These are phyloP conservation scores for Trichomalopsis sarcophagae DNA, from an alignment of 1,140 invertebrate species.

Conservation along the genomic window DNA sequence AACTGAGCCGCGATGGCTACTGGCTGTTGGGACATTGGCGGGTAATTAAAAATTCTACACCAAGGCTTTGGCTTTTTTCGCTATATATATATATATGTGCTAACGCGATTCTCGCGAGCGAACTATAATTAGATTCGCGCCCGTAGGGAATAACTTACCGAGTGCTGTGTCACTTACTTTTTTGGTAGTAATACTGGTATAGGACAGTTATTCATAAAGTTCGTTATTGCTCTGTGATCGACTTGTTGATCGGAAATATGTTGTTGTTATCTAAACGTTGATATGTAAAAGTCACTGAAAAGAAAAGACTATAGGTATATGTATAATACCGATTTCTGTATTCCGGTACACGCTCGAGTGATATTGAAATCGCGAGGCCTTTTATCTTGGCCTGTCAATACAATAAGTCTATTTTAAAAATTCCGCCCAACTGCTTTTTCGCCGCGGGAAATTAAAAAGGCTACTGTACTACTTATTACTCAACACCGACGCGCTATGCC, in stretches of 20 bases:
- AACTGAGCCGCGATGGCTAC: no score
- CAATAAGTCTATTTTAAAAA: neutral
- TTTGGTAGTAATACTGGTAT: neutral
- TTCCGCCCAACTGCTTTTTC: neutral
- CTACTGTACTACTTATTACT: neutral
- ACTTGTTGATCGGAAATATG: no score
- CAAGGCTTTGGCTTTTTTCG: conserved; percentile 3
- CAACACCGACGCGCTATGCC: neutral
- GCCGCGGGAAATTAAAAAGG: neutral
- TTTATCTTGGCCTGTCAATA: no score
- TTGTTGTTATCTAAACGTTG: no score
- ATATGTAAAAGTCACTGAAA: no score
- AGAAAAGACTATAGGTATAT: no score
- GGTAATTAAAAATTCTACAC: conserved; percentile 18
- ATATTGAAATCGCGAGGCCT: no score
- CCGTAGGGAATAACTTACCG: neutral
- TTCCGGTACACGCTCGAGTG: no score
- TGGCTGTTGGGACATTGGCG: neutral
- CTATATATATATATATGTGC: neutral
- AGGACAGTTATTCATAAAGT: neutral
- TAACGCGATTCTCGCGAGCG: neutral
- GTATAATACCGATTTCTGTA: no score
- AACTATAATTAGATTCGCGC: conserved; percentile 19
- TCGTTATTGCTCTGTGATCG: no score
- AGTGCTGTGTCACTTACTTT: neutral